Evolutionary conservation across 2,113 vertebrate genomes (phyloP).

Genomic region (Lepus americanus): DNA sequence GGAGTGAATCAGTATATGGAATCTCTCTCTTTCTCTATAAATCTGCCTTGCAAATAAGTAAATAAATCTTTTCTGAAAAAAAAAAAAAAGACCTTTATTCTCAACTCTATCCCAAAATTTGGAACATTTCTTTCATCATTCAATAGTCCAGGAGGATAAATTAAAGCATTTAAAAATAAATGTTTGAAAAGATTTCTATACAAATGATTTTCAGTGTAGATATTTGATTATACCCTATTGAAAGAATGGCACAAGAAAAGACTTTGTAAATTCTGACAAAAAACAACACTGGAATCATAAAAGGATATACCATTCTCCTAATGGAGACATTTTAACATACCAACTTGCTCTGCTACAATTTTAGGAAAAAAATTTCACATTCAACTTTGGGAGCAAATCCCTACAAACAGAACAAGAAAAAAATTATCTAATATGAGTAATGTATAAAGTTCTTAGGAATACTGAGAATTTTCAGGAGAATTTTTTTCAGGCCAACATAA

Average conservation of each 20-base stretch:
- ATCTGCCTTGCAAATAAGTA: no score
- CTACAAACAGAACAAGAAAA: conserved; percentile 43
- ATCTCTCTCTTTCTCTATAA: no score
- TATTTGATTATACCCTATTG: neutral
- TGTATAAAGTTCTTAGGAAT: conserved; percentile 37
- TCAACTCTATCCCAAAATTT: neutral
- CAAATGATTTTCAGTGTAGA: neutral
- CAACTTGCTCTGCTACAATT: neutral
- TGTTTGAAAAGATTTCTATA: neutral
- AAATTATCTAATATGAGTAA: conserved; percentile 21
- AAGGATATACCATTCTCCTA: neutral
- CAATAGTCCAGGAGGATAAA: neutral
- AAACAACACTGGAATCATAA: conserved; percentile 4
- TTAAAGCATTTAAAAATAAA: conserved; percentile 3
- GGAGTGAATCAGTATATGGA: no score
- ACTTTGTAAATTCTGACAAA: neutral
- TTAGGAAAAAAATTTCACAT: neutral
- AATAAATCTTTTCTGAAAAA: no score
- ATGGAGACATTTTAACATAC: conserved; percentile 16
- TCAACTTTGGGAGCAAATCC: conserved; percentile 2
- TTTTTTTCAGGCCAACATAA: neutral
- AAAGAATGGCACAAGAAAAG: conserved; percentile 10
- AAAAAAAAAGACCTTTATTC: neutral
- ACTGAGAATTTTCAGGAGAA: neutral
- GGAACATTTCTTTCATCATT: neutral